phyloP scores from a whole-genome alignment of 2,113 vertebrate genomes.

The Rhinichthys klamathensis region DNA sequence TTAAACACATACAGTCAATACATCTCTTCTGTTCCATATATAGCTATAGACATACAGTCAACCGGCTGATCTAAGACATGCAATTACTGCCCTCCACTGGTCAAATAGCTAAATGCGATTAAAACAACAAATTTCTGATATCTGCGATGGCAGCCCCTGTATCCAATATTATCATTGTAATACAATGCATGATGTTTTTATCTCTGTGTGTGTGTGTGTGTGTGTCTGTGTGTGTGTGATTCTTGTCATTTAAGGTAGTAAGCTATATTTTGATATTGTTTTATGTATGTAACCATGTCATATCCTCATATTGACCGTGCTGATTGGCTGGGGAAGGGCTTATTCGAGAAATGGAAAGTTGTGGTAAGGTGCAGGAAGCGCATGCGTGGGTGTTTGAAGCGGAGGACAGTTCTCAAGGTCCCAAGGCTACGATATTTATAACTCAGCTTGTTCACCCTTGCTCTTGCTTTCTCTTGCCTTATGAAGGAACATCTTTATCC shows the following conservation, averaged over 20 bases:
- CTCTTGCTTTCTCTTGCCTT: constrained; percentile 56
- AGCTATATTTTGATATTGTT: neutral
- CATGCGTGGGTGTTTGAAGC: constrained; percentile 68
- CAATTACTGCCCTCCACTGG: constrained; percentile 47
- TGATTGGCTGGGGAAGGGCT: neutral
- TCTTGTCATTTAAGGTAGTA: neutral
- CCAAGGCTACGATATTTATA: constrained; percentile 71
- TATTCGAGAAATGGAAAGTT: constrained; percentile 70
- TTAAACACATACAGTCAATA: neutral
- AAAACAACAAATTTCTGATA: neutral
- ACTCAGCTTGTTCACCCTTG: constrained; percentile 59
- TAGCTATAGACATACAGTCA: neutral
- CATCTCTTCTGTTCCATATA: neutral
- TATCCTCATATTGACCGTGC: neutral
- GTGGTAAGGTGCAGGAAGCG: constrained; percentile 73
- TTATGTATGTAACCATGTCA: neutral
- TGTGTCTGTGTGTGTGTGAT: neutral
- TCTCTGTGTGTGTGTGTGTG: too few relatives aligned
- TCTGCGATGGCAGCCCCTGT: neutral
- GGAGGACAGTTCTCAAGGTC: constrained; percentile 65
- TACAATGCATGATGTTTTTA: too few relatives aligned
- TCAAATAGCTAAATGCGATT: neutral
- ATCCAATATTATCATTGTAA: neutral
- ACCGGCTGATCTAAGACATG: neutral
- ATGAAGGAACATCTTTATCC: constrained; percentile 41